phyloP scores from a whole-genome alignment of 2,888 invertebrate genomes.

The Lasioglossum villosulum region DNA sequence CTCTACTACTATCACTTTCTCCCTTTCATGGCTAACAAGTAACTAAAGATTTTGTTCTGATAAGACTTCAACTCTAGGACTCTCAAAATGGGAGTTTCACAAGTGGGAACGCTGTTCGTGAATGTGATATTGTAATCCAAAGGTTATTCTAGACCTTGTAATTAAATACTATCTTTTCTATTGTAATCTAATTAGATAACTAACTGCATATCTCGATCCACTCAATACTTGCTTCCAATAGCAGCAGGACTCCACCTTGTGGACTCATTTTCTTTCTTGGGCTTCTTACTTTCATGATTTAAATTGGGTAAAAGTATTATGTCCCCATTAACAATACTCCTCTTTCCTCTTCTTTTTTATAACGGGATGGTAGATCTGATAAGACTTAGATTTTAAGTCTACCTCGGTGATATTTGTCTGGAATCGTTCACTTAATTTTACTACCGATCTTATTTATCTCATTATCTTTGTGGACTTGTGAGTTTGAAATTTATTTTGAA shows the following conservation, averaged over 20 bases:
- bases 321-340: neutral
- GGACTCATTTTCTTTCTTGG: neutral
- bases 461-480: neutral
- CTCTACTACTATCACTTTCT: neutral
- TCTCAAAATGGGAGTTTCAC: neutral
- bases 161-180: neutral
- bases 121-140: neutral
- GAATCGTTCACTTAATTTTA: neutral
- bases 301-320: neutral
- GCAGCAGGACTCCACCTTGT: neutral
- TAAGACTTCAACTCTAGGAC: neutral
- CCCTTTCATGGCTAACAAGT: neutral
- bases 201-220: neutral
- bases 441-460: neutral
- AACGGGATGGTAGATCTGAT: neutral
- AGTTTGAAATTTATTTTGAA: neutral
- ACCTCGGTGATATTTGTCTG: neutral
- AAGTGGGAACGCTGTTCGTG: neutral
- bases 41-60: constrained; percentile 7
- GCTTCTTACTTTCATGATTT: neutral
- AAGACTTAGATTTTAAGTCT: neutral
- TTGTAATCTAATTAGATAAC: neutral
- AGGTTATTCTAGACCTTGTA: neutral
- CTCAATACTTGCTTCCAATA: neutral
- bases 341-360: neutral